Percentiles rank a stretch among this genome's conserved stretches.
Conservation (phyloP, 1,140 invertebrate genomes). For the Drosophila ambigua region DNA sequence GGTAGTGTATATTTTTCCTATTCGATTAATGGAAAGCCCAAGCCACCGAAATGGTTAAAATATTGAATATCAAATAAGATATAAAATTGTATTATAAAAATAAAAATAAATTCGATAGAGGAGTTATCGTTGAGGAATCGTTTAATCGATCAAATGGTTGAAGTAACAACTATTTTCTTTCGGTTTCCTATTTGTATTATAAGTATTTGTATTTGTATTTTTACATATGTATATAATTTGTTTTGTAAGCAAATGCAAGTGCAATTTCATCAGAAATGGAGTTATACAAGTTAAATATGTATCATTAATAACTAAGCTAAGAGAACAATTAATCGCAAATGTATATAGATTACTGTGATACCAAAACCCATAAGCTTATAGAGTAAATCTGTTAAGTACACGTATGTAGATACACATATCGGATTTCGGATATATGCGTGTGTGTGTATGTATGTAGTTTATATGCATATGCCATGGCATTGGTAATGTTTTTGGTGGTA, state of each 20-base stretch:
- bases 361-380: conserved; percentile 76
- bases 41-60: too few species aligned
- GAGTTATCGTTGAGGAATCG: too few species aligned
- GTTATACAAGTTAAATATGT: conserved; percentile 57
- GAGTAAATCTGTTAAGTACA: conserved; percentile 65
- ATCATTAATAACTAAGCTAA: conserved; percentile 56
- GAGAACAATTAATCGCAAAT: conserved; percentile 54
- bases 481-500: conserved; percentile 26
- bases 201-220: conserved; percentile 24
- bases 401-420: conserved; percentile 29
- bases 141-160: too few species aligned
- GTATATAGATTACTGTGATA: conserved; percentile 54
- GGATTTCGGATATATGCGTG: conserved; percentile 30
- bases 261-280: conserved; percentile 63
- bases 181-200: conserved; percentile 3
- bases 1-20: too few species aligned
- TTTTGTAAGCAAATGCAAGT: conserved; percentile 67
- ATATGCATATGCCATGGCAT: conserved; percentile 35
- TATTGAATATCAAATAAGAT: too few species aligned
- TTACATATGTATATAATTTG: conserved; percentile 13
- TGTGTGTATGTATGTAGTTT: background rate
- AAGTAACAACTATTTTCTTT: background rate
- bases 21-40: too few species aligned
- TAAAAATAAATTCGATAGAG: too few species aligned
- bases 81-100: too few species aligned